These are phyloP conservation scores for Ostrea denselamellosa DNA, from an alignment of 1,140 invertebrate species.

Conservation along the genomic window DNA sequence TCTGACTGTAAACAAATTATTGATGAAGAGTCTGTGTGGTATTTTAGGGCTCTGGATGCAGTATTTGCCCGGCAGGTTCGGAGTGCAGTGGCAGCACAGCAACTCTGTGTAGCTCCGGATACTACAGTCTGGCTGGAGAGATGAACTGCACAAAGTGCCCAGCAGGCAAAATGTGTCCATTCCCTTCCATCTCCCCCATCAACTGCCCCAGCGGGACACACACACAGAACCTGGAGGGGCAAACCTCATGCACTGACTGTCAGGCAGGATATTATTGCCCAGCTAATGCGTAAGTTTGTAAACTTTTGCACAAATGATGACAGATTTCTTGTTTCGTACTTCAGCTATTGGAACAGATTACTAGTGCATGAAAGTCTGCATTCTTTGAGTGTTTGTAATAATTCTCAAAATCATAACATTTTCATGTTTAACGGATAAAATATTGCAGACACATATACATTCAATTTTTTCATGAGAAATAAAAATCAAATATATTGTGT, in stretches of 20 bases:
- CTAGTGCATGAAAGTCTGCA: background rate
- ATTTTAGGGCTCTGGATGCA: slow-evolving; percentile 67
- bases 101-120: slow-evolving; percentile 66
- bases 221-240: slow-evolving; percentile 61
- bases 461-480: too few relatives aligned
- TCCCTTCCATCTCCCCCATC: slow-evolving; percentile 65
- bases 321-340: background rate
- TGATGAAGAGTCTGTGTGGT: background rate
- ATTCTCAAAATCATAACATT: background rate
- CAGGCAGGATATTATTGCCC: slow-evolving; percentile 70
- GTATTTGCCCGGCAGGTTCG: slow-evolving; percentile 70
- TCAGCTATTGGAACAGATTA: background rate
- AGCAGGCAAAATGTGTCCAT: slow-evolving; percentile 71
- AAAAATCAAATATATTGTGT: background rate
- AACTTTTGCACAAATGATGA: background rate
- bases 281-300: slow-evolving; percentile 62
- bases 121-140: slow-evolving; percentile 70
- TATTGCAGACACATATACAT: background rate
- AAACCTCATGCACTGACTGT: slow-evolving; percentile 69
- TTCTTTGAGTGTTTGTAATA: background rate
- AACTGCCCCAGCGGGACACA: slow-evolving; percentile 66
- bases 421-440: background rate
- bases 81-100: slow-evolving; percentile 65
- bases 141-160: slow-evolving; percentile 70
- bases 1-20: background rate